A percentile compares a stretch with the other conserved stretches of the same genome.
These are phyloP conservation scores for Saccopteryx bilineata DNA, from an alignment of 2,113 vertebrate genomes.

Conservation along the genomic window DNA sequence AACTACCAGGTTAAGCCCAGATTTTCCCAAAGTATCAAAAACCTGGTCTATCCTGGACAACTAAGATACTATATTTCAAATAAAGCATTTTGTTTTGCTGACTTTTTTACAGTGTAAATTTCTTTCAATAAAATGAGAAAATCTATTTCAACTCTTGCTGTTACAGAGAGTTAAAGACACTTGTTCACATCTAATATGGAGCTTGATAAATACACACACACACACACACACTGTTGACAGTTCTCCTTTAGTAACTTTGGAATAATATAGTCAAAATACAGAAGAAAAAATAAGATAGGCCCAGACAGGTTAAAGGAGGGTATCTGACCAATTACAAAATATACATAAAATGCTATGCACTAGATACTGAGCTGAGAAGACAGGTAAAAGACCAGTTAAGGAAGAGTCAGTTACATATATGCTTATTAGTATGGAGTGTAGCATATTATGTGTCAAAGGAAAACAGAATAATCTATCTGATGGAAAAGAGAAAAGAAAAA, in stretches of 20 bases:
- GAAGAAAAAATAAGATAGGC: conserved; percentile 10
- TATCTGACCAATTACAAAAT: conserved; percentile 3
- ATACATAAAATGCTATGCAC: neutral
- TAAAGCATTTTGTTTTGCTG: conserved; percentile 19
- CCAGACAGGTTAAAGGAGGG: neutral
- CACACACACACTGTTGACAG: neutral
- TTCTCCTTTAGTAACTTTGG: neutral
- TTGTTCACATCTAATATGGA: conserved; percentile 6
- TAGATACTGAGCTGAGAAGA: neutral
- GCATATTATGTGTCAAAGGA: neutral
- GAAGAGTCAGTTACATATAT: neutral
- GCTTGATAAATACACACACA: neutral
- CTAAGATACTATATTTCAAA: conserved; percentile 44
- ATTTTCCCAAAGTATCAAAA: conserved; percentile 50
- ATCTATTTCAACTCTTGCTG: conserved; percentile 37
- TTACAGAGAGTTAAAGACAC: neutral
- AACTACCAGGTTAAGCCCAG: neutral
- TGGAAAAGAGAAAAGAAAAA: neutral
- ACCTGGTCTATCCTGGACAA: neutral
- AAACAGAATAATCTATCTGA: conserved; percentile 12
- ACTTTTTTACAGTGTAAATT: neutral
- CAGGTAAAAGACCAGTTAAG: neutral
- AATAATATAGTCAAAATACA: conserved; percentile 41
- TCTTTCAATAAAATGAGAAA: conserved; percentile 58
- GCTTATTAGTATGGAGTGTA: neutral